Conservation (phyloP, 1,140 invertebrate genomes). For the Mesaphorura yosii region DNA sequence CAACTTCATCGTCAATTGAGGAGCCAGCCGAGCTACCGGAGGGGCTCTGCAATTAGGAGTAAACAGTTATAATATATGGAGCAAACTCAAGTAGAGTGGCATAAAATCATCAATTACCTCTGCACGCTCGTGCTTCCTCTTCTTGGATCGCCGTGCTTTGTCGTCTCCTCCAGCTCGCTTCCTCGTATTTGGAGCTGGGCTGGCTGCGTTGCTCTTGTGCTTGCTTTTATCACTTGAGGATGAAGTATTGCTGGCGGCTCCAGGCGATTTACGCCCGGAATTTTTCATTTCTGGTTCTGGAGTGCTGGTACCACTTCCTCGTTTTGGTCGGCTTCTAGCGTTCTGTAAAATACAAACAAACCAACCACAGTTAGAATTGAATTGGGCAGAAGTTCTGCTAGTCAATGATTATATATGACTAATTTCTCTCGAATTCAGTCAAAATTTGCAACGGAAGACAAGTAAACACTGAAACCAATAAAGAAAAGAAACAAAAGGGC, state of each 20-base stretch:
- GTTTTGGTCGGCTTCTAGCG: constrained; percentile 42
- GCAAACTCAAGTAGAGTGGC: too few relatives aligned
- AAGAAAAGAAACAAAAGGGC: background rate
- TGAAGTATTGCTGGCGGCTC: constrained; percentile 38
- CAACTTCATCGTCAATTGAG: constrained; percentile 38
- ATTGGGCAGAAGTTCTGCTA: background rate
- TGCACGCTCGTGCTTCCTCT: constrained; percentile 52
- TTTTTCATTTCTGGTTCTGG: constrained; percentile 50
- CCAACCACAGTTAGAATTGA: background rate
- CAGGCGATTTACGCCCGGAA: constrained; percentile 40
- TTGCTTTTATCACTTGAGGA: constrained; percentile 49
- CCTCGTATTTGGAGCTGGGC: constrained; percentile 47
- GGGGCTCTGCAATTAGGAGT: constrained; percentile 46
- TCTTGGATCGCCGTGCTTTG: constrained; percentile 43
- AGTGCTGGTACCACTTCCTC: constrained; percentile 58
- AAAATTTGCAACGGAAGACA: too few relatives aligned
- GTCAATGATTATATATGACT: too few relatives aligned
- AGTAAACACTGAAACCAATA: background rate
- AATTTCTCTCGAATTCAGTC: too few relatives aligned
- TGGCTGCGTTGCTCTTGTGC: constrained; percentile 50
- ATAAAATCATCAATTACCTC: constrained; percentile 38
- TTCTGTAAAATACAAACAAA: constrained; percentile 21
- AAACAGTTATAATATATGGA: background rate
- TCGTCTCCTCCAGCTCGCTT: constrained; percentile 52
- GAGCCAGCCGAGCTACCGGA: constrained; percentile 55